Evolutionary conservation across 2,888 invertebrate genomes (phyloP), one percentile per base, ranked within the genome.

Genomic region (Chironomus tentans): DNA sequence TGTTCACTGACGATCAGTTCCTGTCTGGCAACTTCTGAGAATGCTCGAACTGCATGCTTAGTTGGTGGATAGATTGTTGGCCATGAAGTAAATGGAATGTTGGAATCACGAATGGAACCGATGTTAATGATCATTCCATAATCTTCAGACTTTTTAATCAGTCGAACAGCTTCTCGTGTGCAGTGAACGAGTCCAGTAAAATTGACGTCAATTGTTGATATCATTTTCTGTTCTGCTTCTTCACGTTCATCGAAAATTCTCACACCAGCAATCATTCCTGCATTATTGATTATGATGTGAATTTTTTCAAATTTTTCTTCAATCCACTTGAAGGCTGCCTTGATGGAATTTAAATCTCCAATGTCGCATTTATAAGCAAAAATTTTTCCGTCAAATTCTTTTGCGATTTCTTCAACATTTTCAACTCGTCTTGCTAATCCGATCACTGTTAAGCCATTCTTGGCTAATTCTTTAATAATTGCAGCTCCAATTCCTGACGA

Each of bases 281-380:
- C 89, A 79, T 88, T 88, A 79, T 89, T 89, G 2, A 89, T 81
- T 76, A 88, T 82, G 3, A 90, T 84, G 79, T 88, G 86, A 38
- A 87, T 83, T 6, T 86, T 86, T 0, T 88, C 88, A 3, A 87
- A 79, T 1, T 84, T 81, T 15, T 82, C 78, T 22, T 86, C 84
- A 68, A 87, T 85, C 82, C 82, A 83, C 47, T 83, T 80, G 80
- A 89, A 89, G 47, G 87, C 85, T 13, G 81, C 80, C 65, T 85
- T 79, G 28, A 90, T 86, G 0, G 88, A 86, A 0, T 84, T 82
- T 78, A 87, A 87, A 61, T 84, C 84, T 5, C 82, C 81, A 10
- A 89, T 81, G 79, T 89, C 88, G 78, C 89, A 88, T 72, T 82
- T 80, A 65, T 82, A 78, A 0, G 85, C 80, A 68, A 82, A 79